These are phyloP conservation scores for Lasioglossum zephyrum DNA, from an alignment of 2,888 invertebrate species.

Conservation along the genomic window DNA sequence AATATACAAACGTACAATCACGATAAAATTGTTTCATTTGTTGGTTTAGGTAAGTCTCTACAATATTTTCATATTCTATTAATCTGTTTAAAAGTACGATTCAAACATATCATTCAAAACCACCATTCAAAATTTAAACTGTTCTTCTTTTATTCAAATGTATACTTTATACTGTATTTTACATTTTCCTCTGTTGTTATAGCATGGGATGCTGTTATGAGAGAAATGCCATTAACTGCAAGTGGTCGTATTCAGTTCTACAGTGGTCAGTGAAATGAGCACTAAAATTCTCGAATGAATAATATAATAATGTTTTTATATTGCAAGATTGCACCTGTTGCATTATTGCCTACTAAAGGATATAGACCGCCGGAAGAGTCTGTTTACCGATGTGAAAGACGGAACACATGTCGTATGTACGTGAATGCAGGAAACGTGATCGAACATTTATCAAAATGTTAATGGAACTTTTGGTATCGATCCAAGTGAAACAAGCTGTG, in stretches of 20 bases:
- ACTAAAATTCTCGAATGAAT: constrained; percentile 54
- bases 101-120: no score
- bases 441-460: constrained; percentile 49
- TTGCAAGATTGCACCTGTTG: constrained; percentile 59
- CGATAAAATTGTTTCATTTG: constrained; percentile 88
- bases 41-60: constrained; percentile 87
- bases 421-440: constrained; percentile 47
- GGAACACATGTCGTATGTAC: constrained; percentile 46
- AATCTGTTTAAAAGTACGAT: no score
- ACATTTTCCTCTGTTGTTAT: constrained; percentile 64
- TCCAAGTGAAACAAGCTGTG: constrained; percentile 42
- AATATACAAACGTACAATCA: constrained; percentile 85
- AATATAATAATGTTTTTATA: constrained; percentile 66
- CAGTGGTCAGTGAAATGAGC: constrained; percentile 85
- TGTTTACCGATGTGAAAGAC: constrained; percentile 56
- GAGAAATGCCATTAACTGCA: constrained; percentile 82
- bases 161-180: not conserved
- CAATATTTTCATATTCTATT: not conserved
- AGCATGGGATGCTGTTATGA: constrained; percentile 91
- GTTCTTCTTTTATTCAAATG: not conserved
- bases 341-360: constrained; percentile 53
- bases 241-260: constrained; percentile 87
- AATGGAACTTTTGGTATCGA: constrained; percentile 29
- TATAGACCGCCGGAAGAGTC: constrained; percentile 55
- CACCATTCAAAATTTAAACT: not conserved